phyloP scores from a whole-genome alignment of 1,140 invertebrate species.

The Olivierus martensii region DNA sequence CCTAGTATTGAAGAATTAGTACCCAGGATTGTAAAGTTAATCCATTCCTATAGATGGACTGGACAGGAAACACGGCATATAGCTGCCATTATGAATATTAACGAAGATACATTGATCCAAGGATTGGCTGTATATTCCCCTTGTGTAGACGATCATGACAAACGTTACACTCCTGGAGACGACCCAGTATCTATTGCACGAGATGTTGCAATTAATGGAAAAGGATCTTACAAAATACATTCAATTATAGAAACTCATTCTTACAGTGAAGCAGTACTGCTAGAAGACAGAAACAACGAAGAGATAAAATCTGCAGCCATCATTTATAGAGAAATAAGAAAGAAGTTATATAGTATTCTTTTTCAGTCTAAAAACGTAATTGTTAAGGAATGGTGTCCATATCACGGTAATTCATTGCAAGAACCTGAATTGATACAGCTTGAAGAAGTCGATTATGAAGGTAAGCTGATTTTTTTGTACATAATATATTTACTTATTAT shows the following conservation, averaged over 20 bases:
- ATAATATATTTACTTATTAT: no score
- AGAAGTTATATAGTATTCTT: conserved; percentile 9
- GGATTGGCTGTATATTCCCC: conserved; percentile 15
- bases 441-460: no score
- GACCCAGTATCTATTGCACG: conserved; percentile 8
- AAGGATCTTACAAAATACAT: conserved; percentile 1
- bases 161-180: not conserved
- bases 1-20: conserved; percentile 15
- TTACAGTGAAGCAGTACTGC: conserved; percentile 18
- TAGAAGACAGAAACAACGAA: conserved; percentile 20
- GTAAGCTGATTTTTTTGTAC: no score
- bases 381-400: conserved; percentile 24
- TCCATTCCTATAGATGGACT: conserved; percentile 1
- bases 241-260: conserved; percentile 21
- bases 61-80: not conserved
- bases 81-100: no score
- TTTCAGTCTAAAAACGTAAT: not conserved
- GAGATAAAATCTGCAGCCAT: conserved; percentile 1
- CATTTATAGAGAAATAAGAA: conserved; percentile 7
- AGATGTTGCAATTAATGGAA: not conserved
- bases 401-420: conserved; percentile 20
- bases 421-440: conserved; percentile 19
- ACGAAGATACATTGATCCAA: no score
- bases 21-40: not conserved
- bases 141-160: no score